Evolutionary conservation across 2,888 invertebrate genomes (phyloP).

Genomic region (Cerastis leucographa): DNA sequence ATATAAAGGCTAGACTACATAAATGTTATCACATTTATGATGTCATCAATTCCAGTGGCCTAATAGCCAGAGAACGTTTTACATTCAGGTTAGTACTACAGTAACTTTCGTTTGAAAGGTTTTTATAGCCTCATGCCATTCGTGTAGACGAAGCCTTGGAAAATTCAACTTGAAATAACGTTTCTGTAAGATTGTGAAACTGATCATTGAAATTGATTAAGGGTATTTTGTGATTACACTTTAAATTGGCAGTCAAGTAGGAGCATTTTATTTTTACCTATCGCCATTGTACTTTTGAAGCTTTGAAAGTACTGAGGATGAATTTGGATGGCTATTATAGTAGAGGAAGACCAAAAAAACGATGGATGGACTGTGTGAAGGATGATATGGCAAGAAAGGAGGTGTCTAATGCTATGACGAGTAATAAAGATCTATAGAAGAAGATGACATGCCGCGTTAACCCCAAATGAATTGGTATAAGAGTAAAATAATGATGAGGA

Average conservation of each 20-base stretch:
- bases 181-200: not conserved
- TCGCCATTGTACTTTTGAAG: not conserved
- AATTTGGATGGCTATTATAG: no score
- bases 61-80: slow-evolving; percentile 47
- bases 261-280: not conserved
- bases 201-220: not conserved
- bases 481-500: no score
- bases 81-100: slow-evolving; percentile 50
- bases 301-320: no score
- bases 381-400: no score
- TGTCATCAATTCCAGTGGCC: slow-evolving; percentile 57
- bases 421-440: no score
- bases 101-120: slow-evolving; percentile 51
- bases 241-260: not conserved
- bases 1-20: slow-evolving; percentile 54
- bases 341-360: no score
- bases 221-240: not conserved
- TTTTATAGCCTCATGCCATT: slow-evolving; percentile 41
- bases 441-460: no score
- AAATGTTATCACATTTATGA: slow-evolving; percentile 53
- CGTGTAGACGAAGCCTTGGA: slow-evolving; percentile 40
- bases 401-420: no score
- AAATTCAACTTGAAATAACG: not conserved
- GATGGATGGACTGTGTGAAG: no score
- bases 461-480: no score